Conservation (phyloP, 64 coral and sea anemone genomes). For the Stylophora pistillata region DNA sequence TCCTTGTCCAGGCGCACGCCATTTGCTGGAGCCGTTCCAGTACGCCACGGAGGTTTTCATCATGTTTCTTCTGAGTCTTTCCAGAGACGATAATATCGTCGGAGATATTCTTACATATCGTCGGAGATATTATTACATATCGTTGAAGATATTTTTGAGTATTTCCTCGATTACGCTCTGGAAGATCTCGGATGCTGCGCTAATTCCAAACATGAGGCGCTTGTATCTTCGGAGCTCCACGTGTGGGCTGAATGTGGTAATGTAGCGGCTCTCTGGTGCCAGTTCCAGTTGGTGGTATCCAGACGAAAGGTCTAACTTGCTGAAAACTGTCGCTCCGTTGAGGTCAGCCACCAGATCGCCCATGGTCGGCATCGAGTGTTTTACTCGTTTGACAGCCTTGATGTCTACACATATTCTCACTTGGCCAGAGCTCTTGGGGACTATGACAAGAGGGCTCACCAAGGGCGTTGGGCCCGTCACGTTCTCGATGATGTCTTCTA, state of each 20-base stretch:
- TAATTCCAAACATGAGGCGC: slow-evolving; percentile 68
- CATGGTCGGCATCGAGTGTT: slow-evolving; percentile 55
- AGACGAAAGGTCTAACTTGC: slow-evolving; percentile 68
- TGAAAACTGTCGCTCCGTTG: slow-evolving; percentile 43
- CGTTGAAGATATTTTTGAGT: slow-evolving; percentile 65
- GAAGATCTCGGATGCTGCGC: slow-evolving; percentile 64
- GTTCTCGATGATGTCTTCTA: too few relatives aligned
- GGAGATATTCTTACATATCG: slow-evolving; percentile 65
- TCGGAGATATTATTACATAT: slow-evolving; percentile 67
- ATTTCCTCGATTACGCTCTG: slow-evolving; percentile 56
- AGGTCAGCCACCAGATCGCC: slow-evolving; percentile 49
- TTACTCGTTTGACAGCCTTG: slow-evolving; percentile 53
- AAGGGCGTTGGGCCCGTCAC: too few relatives aligned
- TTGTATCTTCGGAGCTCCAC: slow-evolving; percentile 52
- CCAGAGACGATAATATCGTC: slow-evolving; percentile 22
- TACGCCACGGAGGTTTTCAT: slow-evolving; percentile 45
- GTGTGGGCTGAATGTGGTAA: slow-evolving; percentile 58
- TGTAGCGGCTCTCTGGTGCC: slow-evolving; percentile 64
- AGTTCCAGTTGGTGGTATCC: slow-evolving; percentile 72
- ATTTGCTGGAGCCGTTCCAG: slow-evolving; percentile 38
- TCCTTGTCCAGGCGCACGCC: slow-evolving; percentile 56
- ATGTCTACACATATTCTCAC: slow-evolving; percentile 51
- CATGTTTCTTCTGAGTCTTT: slow-evolving; percentile 44
- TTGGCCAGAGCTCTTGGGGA: background rate
- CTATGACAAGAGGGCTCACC: too few relatives aligned